Base-by-base conservation (phyloP, 2,888 invertebrate species). In the Agrypnus murinus region DNA sequence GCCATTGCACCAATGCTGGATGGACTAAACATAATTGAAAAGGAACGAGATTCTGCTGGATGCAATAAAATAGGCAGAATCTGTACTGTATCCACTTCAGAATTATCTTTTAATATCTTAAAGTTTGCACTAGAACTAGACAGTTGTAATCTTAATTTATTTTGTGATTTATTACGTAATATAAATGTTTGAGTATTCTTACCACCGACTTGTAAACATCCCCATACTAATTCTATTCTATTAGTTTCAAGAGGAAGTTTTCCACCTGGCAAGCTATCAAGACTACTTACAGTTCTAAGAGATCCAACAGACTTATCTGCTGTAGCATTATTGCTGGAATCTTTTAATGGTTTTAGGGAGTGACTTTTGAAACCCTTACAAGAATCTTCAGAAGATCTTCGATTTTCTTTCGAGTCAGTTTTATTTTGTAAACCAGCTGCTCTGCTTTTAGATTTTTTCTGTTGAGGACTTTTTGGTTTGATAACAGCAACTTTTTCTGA, bases 161-260 rank as follows among this genome's bases (percentile, higher is more conserved):
- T 89, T 38, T 85, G 83, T 8, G 89, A 87, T 8, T 85, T 88
- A 77, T 91, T 91, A 69, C 90, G n/a, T n/a, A n/a, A n/a, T n/a
- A n/a, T n/a, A n/a, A n/a, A n/a, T n/a, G n/a, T n/a, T n/a, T n/a
- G n/a, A n/a, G n/a, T n/a, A n/a, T n/a, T n/a, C n/a, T n/a, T n/a
- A n/a, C n/a, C n/a, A n/a, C 90, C 88, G 8, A 88, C 79, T 78
- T 87, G 88, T 1, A 90, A 82, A 76, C 90, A 89, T 31, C 88
- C 89, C 90, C 90, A 91, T 12, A 89, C 86, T 5, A 91, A 76
- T 72, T 90, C 87, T 7, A 86, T 84, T 43, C 88, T 87, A 0
- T 89, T 90, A 0, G 89, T 87, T 77, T 89, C 88, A 9, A 91
- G 84, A 0, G 90, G 89, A 8, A 88, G 74, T 77, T 84, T 84